Evolutionary conservation across 2,797 vertebrate species (phyloP), one percentile per base, ranked within the genome.

Genomic region (Tolypeutes matacus): DNA sequence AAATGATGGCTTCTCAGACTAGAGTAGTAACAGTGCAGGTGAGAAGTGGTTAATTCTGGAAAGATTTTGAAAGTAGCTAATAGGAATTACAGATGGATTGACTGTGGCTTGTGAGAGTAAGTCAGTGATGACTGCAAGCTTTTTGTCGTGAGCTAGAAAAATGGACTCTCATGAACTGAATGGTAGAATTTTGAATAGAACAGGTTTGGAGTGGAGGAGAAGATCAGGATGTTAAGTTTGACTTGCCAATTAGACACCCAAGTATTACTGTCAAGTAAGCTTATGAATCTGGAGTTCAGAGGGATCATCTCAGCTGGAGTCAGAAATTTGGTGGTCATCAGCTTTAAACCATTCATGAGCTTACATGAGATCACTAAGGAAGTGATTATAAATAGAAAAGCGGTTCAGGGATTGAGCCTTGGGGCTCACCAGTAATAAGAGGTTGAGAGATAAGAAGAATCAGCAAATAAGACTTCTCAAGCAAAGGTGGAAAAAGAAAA

Each of bases 131-230:
- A 58, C 20, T 31, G 13, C 31, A 42, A 64, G 10, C 34, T 78
- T 73, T 93, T 91, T 89, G 27, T 89, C 3, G 29, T 85, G n/a
- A 91, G 29, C 18, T 96, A 58, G 78, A 85, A 81, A 91, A 95
- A 92, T 21, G 58, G 14, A 56, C 11, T 82, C 36, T 93, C 1
- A 62, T 58, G 80, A 76, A 70, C 70, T 39, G 60, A 93, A 81
- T 86, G 67, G 25, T 87, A 39, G n/a, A 34, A 49, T 62, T 91
- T 93, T 49, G 58, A 34, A 21, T 84, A 69, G 72, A 75, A 51
- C 90, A 56, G 60, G 13, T 84, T 91, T 88, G 77, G 77, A 92
- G 14, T 3, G 11, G 20, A 84, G 69, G 42, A 36, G 69, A 78
- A 53, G 27, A 56, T 80, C 42, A 92, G 73, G 34, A 39, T 39